These are phyloP conservation scores for Orthonyx spaldingii DNA, from an alignment of 2,113 vertebrate genomes.

Conservation along the genomic window DNA sequence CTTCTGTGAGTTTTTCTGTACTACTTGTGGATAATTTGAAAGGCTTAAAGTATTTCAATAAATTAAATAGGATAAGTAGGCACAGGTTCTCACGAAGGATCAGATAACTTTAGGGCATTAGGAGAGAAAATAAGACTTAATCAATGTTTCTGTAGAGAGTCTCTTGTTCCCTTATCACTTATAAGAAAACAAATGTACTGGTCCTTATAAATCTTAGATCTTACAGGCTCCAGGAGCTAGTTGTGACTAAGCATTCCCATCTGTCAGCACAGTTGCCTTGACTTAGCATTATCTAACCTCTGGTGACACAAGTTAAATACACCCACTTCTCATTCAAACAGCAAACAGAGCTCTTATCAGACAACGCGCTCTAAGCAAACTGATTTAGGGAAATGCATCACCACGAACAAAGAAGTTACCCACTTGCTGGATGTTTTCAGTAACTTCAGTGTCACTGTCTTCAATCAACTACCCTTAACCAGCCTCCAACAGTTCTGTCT, in stretches of 20 bases:
- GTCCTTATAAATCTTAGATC: not conserved
- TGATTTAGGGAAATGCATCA: not conserved
- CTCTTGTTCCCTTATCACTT: not conserved
- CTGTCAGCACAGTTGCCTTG: not conserved
- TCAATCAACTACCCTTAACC: not conserved
- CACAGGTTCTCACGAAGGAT: not conserved
- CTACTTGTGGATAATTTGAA: not conserved
- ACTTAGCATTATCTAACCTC: constrained; percentile 33
- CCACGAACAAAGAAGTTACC: not conserved
- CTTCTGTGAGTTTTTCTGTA: not conserved
- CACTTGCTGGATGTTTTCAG: not conserved
- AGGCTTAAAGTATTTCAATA: not conserved
- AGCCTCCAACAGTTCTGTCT: not conserved
- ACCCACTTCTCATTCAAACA: constrained; percentile 10
- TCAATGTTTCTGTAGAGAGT: not conserved
- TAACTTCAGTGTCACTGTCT: not conserved
- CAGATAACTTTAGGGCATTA: not conserved
- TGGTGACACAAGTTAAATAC: constrained; percentile 37
- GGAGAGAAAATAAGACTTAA: not conserved
- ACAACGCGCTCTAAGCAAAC: not conserved
- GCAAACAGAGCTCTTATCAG: not conserved
- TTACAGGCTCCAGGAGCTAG: not conserved
- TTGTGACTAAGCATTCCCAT: constrained; percentile 21
- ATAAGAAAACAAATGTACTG: constrained; percentile 12
- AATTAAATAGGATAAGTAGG: constrained; percentile 19